Conservation (phyloP, 2,888 invertebrate species). For the Pyrocoelia pectoralis region DNA sequence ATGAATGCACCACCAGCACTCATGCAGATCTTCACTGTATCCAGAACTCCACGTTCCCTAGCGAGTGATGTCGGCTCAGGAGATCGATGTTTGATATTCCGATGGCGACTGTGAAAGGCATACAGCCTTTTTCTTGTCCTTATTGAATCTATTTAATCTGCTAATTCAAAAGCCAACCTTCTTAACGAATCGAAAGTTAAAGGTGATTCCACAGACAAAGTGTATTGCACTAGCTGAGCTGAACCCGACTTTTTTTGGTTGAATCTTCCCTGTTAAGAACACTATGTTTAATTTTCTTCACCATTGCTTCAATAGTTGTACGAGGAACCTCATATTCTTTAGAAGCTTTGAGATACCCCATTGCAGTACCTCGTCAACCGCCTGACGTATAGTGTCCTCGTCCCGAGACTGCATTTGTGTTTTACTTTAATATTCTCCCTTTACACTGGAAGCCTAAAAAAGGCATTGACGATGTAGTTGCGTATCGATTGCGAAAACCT, state of each 20-base stretch:
- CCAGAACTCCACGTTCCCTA: slow-evolving; percentile 24
- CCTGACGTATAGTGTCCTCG: too few relatives aligned
- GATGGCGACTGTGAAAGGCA: slow-evolving; percentile 5
- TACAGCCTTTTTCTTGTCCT: slow-evolving; percentile 10
- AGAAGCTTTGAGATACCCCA: neutral
- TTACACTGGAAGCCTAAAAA: too few relatives aligned
- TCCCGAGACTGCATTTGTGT: too few relatives aligned
- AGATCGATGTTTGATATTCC: slow-evolving; percentile 3
- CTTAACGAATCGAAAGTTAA: neutral
- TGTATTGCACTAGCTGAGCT: slow-evolving; percentile 5
- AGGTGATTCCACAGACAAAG: slow-evolving; percentile 9
- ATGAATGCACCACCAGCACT: slow-evolving; percentile 35
- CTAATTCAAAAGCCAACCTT: slow-evolving; percentile 15
- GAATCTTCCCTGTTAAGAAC: too few relatives aligned
- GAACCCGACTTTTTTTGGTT: neutral
- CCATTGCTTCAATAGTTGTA: slow-evolving; percentile 7
- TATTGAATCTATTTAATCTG: slow-evolving; percentile 12
- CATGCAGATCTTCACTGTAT: slow-evolving; percentile 18
- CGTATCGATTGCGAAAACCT: too few relatives aligned
- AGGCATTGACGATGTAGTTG: too few relatives aligned
- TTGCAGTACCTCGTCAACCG: neutral
- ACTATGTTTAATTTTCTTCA: neutral
- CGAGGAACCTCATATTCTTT: slow-evolving; percentile 4
- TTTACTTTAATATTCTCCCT: too few relatives aligned
- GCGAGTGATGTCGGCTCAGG: slow-evolving; percentile 18